Evolutionary conservation across 2,113 vertebrate genomes (phyloP).

Genomic region (Epinephelus cyanopodus): DNA sequence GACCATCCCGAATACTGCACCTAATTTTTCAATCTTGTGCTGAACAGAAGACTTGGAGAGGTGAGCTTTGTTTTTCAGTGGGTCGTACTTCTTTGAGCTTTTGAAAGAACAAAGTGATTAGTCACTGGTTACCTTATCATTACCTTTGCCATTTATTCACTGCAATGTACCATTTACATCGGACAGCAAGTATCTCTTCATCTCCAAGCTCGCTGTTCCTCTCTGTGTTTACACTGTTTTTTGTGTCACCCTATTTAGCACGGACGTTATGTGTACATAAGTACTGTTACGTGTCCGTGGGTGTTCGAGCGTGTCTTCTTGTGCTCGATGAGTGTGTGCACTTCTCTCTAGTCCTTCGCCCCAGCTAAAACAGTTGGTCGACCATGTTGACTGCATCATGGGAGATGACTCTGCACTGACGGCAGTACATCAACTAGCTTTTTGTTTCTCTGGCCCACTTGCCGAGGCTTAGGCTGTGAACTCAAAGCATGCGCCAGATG

Average conservation of each 20-base stretch:
- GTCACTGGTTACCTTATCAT: neutral
- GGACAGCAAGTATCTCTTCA: slow-evolving; percentile 3
- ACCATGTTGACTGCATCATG: slow-evolving; percentile 10
- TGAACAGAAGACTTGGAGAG: too few species aligned
- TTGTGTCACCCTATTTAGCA: neutral
- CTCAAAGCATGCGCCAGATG: neutral
- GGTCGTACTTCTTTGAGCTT: neutral
- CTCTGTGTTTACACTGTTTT: neutral
- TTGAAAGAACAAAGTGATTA: slow-evolving; percentile 7
- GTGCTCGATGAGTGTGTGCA: neutral
- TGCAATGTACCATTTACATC: neutral
- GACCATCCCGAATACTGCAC: too few species aligned
- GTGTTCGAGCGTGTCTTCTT: neutral
- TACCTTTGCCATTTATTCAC: neutral
- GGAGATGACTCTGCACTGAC: slow-evolving; percentile 12
- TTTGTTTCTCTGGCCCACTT: slow-evolving; percentile 15
- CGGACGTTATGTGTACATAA: neutral
- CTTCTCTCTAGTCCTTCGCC: slow-evolving; percentile 13
- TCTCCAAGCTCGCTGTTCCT: neutral
- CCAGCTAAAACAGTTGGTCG: slow-evolving; percentile 4
- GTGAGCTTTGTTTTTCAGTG: neutral
- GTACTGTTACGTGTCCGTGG: slow-evolving; percentile 5
- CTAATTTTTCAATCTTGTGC: too few species aligned
- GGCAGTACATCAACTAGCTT: neutral
- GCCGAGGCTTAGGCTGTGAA: neutral